Evolutionary conservation across 2,113 vertebrate species (phyloP), one percentile per base, ranked within the genome.

Genomic region (Prochilodus magdalenae): DNA sequence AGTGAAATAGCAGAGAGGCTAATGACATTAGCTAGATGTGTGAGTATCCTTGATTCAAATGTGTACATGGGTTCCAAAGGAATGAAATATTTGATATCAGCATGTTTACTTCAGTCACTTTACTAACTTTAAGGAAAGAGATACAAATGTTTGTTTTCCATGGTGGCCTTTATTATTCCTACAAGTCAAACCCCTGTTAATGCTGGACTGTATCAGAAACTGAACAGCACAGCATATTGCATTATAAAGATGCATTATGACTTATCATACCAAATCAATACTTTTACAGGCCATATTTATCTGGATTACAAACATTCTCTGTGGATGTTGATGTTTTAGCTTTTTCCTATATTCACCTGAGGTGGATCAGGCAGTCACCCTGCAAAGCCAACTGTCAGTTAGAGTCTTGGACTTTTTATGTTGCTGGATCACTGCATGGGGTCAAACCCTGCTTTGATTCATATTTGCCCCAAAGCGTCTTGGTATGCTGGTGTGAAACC

Each of bases 401-500:
- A 69, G 55, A 53, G 51, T 49, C 47, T 75, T 80, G 8, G 77
- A 75, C 71, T 33, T 79, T 51, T 51, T 60, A n/a, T n/a, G 49
- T 49, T 63, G 30, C 57, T 80, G 72, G 53, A 83, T 60, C 65
- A 30, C 47, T 55, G 22, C 16, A 55, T 47, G n/a, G 78, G 40
- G 66, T 75, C 33, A 30, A 49, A 67, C 71, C 40, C 51, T 72
- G 33, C 74, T 73, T 60, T 70, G 70, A 75, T 69, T 55, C 60
- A 15, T 69, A 75, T 82, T 82, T 82, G 77, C 11, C 65, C 72
- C 29, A 40, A 79, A 86, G 67, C 73, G 57, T 59, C 57, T 83
- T 76, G 77, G 44, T 44, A 62, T 75, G 73, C 53, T 71, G 47
- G 62, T 79, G 55, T 74, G 47, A 59, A 62, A 75, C 70, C 67